phyloP scores from a whole-genome alignment of 2,888 invertebrate species.

The Gibbula magus region DNA sequence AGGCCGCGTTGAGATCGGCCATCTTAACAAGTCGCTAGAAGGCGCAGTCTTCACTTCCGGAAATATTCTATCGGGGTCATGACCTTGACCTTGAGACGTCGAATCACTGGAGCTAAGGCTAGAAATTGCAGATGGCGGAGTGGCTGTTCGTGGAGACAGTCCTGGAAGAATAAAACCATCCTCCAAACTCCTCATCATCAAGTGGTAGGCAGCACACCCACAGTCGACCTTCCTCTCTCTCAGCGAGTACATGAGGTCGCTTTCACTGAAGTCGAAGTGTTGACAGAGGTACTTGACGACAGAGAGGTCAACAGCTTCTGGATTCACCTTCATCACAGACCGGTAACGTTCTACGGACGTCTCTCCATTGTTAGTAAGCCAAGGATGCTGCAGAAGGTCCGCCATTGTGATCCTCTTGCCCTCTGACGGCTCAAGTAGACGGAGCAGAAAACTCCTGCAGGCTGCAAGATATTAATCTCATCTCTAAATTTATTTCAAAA shows the following conservation, averaged over 20 bases:
- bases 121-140: not conserved
- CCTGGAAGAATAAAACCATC: not conserved
- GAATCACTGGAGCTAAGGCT: not conserved
- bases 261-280: slow-evolving; percentile 48
- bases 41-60: not conserved
- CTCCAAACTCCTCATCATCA: slow-evolving; percentile 38
- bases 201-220: slow-evolving; percentile 53
- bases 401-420: slow-evolving; percentile 56
- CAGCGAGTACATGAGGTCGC: slow-evolving; percentile 59
- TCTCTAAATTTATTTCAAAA: no score
- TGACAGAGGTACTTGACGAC: slow-evolving; percentile 59
- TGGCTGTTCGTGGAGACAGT: not conserved
- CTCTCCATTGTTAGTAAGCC: slow-evolving; percentile 51
- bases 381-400: slow-evolving; percentile 58
- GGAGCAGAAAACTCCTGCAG: slow-evolving; percentile 54
- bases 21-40: not conserved
- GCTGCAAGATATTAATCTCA: slow-evolving; percentile 42
- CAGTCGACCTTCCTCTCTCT: slow-evolving; percentile 58
- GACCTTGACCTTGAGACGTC: not conserved
- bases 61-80: not conserved
- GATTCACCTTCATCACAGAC: slow-evolving; percentile 45
- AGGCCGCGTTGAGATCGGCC: not conserved
- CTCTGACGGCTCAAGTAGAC: slow-evolving; percentile 57
- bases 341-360: slow-evolving; percentile 49
- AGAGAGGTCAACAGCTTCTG: slow-evolving; percentile 46